These are phyloP conservation scores for Acrossocheilus fasciatus DNA, from an alignment of 2,797 vertebrate genomes.

Conservation along the genomic window DNA sequence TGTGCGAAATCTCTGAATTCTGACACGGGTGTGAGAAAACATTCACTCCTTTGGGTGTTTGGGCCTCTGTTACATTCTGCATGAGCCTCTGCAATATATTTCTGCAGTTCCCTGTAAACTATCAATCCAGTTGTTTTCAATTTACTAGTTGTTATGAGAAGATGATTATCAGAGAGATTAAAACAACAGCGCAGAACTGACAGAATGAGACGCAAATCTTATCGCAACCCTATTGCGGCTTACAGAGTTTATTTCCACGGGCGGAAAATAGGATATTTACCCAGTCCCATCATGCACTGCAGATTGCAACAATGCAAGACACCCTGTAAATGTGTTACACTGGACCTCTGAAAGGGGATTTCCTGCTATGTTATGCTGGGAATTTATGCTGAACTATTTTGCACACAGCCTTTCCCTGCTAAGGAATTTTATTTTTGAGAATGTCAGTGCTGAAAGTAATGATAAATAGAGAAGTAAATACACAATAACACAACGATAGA, in stretches of 20 bases:
- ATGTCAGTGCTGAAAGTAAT: not conserved
- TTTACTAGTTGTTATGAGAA: constrained; percentile 22
- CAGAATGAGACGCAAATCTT: not conserved
- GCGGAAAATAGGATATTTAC: constrained; percentile 1
- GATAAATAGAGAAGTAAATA: not conserved
- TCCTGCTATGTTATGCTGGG: constrained; percentile 33
- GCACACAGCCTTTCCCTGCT: not conserved
- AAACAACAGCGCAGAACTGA: constrained; percentile 19
- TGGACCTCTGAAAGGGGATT: constrained; percentile 12
- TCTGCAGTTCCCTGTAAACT: constrained; percentile 14
- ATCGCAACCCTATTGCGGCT: constrained; percentile 8
- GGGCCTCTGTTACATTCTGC: not conserved
- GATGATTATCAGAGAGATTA: constrained; percentile 32
- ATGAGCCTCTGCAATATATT: not conserved
- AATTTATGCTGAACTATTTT: constrained; percentile 13
- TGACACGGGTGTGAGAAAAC: constrained; percentile 42
- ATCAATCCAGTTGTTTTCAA: constrained; percentile 34
- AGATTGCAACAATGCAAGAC: not conserved
- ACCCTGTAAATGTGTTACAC: not conserved
- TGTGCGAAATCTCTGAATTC: constrained; percentile 46
- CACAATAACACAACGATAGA: not conserved
- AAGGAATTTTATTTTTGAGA: not conserved
- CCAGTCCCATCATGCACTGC: constrained; percentile 9
- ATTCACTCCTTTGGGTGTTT: not conserved
- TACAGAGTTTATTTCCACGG: constrained; percentile 19